Conservation (phyloP, 1,140 invertebrate species). For the Tyrophagus putrescentiae region DNA sequence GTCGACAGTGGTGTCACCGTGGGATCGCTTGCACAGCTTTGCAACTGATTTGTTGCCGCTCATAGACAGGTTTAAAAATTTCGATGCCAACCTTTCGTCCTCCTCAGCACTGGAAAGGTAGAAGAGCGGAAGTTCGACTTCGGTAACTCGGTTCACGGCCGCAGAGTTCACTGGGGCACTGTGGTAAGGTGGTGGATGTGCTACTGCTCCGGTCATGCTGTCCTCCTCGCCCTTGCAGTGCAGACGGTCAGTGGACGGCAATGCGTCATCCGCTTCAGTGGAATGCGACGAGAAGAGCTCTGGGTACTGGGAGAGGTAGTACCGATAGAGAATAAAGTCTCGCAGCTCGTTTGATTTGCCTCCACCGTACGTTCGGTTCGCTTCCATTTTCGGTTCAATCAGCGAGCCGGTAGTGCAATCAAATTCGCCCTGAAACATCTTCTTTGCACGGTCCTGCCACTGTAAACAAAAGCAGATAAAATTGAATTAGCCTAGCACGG, state of each 20-base stretch:
- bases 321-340: not conserved
- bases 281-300: not conserved
- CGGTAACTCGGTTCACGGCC: too few relatives aligned
- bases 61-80: not conserved
- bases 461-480: too few relatives aligned
- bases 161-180: too few relatives aligned
- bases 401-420: not conserved
- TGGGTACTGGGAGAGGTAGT: slow-evolving; percentile 3
- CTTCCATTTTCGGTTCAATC: not conserved
- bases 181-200: too few relatives aligned
- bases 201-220: not conserved
- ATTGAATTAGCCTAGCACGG: too few relatives aligned
- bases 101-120: not conserved
- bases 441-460: not conserved
- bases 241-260: not conserved
- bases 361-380: not conserved
- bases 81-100: not conserved
- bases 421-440: not conserved
- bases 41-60: not conserved
- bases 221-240: not conserved
- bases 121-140: too few relatives aligned
- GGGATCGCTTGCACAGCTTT: not conserved
- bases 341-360: not conserved
- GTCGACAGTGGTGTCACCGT: not conserved
- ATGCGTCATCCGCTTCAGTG: not conserved